Evolutionary conservation across 2,113 vertebrate genomes (phyloP), one percentile per base, ranked within the genome.

Genomic region (Colinus virginianus): DNA sequence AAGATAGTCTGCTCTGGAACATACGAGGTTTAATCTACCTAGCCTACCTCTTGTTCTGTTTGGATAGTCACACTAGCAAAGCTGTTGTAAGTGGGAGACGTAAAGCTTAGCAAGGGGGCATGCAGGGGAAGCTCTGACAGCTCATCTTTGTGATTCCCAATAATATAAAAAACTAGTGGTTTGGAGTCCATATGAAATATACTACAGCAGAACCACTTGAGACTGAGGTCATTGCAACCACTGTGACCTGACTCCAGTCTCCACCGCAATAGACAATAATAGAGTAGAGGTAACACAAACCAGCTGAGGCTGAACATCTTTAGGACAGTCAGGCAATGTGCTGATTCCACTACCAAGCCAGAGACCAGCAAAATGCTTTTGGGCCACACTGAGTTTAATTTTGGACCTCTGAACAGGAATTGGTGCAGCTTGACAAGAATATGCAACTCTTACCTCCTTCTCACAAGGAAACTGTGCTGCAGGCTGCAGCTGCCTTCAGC

Each of bases 401-500:
- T 68, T 90, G 42, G 22, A 32, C 21, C 17, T 56, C 51, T 56
- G 19, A 78, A 75, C 3, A 84, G 26, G 14, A 48, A 26, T 32
- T 7, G 1, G 14, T 80, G 43, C 40, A 56, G 16, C 36, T 76
- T 78, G 25, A 72, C 2, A 11, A 71, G 17, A 45, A 69, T 61
- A 30, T 59, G 13, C 11, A 87, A 28, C 43, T 34, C 25, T 19
- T 25, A 2, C 10, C 12, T 83, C 30, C 34, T 88, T 79, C 40
- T 53, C 42, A 49, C 38, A 80, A 51, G 55, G 36, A 80, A 88
- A 43, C 11, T 30, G 23, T 55, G 8, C 4, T n/a, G 18, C 49
- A 55, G 43, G 30, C 3, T 4, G 72, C 82, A 96, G 95, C 96
- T 96, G 96, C 88, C 51, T 88, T 81, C 59, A 51, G 59, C 25